A percentile compares a stretch with the other conserved stretches of the same genome.
These are phyloP conservation scores for Limnephilus auricula DNA, from an alignment of 2,888 invertebrate genomes.

Conservation along the genomic window DNA sequence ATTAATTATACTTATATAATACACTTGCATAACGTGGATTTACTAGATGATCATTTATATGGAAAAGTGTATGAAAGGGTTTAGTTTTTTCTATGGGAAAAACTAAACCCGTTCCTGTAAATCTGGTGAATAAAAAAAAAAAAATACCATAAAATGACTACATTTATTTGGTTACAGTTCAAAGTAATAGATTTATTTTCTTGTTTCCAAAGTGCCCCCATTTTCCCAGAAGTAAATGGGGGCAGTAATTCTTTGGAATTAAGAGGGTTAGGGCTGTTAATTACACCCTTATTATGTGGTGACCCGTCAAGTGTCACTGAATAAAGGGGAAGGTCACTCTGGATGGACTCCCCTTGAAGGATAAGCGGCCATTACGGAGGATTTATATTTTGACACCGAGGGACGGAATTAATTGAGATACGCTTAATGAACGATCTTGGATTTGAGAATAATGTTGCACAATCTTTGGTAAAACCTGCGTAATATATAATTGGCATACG, in stretches of 20 bases:
- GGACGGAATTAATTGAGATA: constrained; percentile 13
- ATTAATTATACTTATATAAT: too few species aligned
- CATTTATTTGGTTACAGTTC: not conserved
- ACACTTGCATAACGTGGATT: too few species aligned
- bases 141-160: too few species aligned
- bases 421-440: not conserved
- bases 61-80: too few species aligned
- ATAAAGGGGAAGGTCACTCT: constrained; percentile 31
- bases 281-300: constrained; percentile 63
- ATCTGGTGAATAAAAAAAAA: too few species aligned
- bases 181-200: not conserved
- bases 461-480: not conserved
- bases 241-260: constrained; percentile 13
- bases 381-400: constrained; percentile 27
- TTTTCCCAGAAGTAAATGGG: not conserved
- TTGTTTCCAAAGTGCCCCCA: not conserved
- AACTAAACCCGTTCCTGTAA: too few species aligned
- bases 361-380: constrained; percentile 23
- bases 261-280: constrained; percentile 61
- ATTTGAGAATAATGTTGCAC: not conserved
- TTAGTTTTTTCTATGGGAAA: too few species aligned
- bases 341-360: constrained; percentile 1
- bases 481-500: not conserved
- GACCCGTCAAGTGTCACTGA: constrained; percentile 62
- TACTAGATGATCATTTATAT: too few species aligned